Evolutionary conservation across 2,888 invertebrate genomes (phyloP).

Genomic region (Mesorhabditis sp.): DNA sequence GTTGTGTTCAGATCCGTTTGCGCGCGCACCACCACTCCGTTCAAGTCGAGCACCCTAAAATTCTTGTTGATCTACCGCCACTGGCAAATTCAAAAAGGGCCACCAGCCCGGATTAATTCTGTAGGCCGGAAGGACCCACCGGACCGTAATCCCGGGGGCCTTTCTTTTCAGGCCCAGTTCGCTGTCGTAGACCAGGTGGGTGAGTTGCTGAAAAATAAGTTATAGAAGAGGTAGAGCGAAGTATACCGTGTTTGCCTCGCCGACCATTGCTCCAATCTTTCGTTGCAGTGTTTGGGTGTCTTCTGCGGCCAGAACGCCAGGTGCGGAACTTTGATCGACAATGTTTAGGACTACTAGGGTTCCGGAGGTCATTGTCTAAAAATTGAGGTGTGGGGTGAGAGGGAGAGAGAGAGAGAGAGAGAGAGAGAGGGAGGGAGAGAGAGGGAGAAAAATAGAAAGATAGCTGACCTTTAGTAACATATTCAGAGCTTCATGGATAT

Average conservation of each 20-base stretch:
- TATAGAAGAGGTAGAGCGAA: background rate
- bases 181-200: constrained; percentile 34
- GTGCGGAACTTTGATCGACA: constrained; percentile 38
- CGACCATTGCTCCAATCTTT: constrained; percentile 28
- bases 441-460: background rate
- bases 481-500: constrained; percentile 30
- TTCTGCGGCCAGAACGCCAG: constrained; percentile 41
- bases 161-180: constrained; percentile 32
- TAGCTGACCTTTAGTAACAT: background rate
- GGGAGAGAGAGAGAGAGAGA: background rate
- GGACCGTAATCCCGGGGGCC: constrained; percentile 28
- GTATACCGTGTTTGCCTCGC: constrained; percentile 37
- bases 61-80: background rate
- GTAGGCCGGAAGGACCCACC: background rate
- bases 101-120: background rate
- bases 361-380: constrained; percentile 34
- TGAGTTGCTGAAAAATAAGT: constrained; percentile 31
- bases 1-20: constrained; percentile 42
- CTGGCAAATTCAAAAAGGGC: constrained; percentile 12
- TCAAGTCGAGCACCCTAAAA: constrained; percentile 36
- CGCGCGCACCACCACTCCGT: constrained; percentile 36
- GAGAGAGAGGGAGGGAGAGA: background rate
- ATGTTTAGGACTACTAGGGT: constrained; percentile 40
- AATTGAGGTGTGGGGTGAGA: background rate
- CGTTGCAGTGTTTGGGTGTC: constrained; percentile 32